These are phyloP conservation scores for Procambarus clarkii DNA, from an alignment of 1,140 invertebrate species.

Conservation along the genomic window DNA sequence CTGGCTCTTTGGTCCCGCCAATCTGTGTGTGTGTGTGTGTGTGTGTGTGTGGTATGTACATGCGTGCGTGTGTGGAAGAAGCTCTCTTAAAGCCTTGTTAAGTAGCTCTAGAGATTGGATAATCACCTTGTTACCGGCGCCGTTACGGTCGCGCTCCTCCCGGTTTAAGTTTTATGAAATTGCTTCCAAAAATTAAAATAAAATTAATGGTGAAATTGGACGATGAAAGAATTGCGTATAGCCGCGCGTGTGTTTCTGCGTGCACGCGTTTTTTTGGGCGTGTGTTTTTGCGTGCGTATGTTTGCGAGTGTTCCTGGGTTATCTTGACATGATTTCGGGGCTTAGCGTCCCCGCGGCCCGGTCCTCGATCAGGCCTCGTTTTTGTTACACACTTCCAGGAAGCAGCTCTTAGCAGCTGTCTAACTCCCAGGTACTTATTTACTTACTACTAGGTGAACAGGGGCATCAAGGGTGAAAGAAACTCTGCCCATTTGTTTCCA, in stretches of 20 bases:
- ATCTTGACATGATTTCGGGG: background rate
- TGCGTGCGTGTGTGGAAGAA: no score
- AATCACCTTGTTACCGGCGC: background rate
- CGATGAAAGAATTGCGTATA: background rate
- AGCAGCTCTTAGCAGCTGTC: no score
- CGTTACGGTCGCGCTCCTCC: background rate
- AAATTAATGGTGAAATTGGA: background rate
- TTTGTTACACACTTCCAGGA: no score
- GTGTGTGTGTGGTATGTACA: no score
- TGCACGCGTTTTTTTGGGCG: background rate
- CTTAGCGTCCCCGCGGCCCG: no score
- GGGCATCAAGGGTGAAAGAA: no score
- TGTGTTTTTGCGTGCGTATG: background rate
- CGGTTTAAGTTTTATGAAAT: constrained; percentile 8
- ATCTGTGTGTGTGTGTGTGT: no score
- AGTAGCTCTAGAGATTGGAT: background rate
- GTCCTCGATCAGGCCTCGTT: no score
- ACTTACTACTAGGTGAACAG: no score
- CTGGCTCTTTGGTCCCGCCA: background rate
- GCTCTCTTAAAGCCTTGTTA: background rate
- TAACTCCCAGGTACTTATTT: no score
- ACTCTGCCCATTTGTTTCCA: no score
- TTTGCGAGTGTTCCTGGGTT: background rate
- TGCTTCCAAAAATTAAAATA: constrained; percentile 14
- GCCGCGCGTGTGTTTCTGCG: background rate